Conservation (phyloP, 2,113 vertebrate genomes). For the Thryonomys swinderianus region DNA sequence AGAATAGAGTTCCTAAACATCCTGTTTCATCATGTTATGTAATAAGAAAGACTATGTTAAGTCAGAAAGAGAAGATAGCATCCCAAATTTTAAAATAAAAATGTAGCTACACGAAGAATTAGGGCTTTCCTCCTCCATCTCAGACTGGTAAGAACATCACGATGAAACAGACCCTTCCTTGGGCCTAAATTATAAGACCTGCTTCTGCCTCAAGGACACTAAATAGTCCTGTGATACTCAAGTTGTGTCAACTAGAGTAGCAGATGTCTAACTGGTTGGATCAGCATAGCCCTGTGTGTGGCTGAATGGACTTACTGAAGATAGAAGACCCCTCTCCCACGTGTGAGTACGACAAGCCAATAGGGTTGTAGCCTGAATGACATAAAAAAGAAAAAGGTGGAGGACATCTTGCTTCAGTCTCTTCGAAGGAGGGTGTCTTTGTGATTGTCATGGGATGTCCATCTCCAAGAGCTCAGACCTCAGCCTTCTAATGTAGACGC, state of each 20-base stretch:
- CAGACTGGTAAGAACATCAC: neutral
- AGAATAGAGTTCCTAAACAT: conserved; percentile 26
- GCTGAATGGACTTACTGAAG: neutral
- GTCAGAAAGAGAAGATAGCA: neutral
- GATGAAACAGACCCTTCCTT: neutral
- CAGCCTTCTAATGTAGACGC: neutral
- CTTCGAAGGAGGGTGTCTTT: neutral
- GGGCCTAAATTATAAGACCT: neutral
- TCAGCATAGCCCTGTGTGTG: neutral
- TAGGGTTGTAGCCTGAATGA: neutral
- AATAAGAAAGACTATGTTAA: conserved; percentile 19
- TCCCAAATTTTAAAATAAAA: conserved; percentile 1
- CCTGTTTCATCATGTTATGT: neutral
- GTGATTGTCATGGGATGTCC: neutral
- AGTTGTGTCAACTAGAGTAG: neutral
- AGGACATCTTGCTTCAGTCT: neutral
- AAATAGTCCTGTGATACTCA: neutral
- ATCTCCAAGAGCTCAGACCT: neutral
- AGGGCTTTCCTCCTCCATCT: neutral
- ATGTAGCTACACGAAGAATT: neutral
- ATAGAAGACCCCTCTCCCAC: neutral
- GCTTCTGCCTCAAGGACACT: neutral
- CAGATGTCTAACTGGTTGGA: neutral
- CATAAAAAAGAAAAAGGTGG: neutral
- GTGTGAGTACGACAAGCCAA: neutral